Evolutionary conservation across 2,888 invertebrate species (phyloP), one percentile per base, ranked within the genome.

Genomic region (Tiliacea aurago): DNA sequence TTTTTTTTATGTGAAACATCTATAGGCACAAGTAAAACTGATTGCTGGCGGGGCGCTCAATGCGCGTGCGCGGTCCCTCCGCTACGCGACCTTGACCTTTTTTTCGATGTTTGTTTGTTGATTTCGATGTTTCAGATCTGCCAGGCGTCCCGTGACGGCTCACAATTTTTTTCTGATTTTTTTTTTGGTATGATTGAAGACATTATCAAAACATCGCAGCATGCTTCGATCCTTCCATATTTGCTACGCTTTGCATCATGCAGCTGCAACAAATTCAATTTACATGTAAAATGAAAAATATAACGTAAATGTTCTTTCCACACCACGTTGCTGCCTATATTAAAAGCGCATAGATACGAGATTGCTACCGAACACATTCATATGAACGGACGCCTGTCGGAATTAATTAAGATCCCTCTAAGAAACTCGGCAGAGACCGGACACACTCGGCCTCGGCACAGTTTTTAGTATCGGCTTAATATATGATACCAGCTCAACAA

Each of bases 391-490:
- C 61, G 72, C 43, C 73, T 81, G 72, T 83, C 79, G 45, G 72
- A 78, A 85, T 84, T 85, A 85, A 85, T 85, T 81, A 85, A 76
- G 61, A 79, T 72, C 70, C 49, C 55, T 83, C 56, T 69, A 56
- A 68, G 70, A 76, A 73, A 69, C 64, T 68, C 43, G n/a, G 69
- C 13, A 43, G 62, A 70, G 68, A 74, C 74, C 76, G 70, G 84
- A 80, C 65, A 70, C 55, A 37, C 7, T 82, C 82, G 80, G 83
- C 82, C 82, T 82, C 82, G 82, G 76, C 78, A 72, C 65, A 70
- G 58, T 70, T 76, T 71, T 73, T 62, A 58, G 77, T 75, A 69
- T 84, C 73, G 79, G 70, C 75, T 68, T 81, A 76, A 79, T 76
- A 75, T 79, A 75, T 77, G 80, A 70, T 70, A 71, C 70, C 47